phyloP scores from a whole-genome alignment of 2,113 vertebrate species.

The Chauna torquata region DNA sequence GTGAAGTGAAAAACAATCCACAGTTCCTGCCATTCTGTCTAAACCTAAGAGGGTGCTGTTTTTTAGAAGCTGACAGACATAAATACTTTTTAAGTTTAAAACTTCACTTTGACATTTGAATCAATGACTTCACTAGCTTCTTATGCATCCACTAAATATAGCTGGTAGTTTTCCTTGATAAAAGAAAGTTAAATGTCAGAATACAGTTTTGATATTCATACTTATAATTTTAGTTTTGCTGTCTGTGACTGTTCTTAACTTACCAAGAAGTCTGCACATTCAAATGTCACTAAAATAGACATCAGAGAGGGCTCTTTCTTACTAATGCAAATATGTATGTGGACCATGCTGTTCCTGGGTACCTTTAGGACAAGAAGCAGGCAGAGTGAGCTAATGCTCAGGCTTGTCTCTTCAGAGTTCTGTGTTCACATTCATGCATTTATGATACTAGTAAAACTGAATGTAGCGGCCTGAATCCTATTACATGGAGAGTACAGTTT shows the following conservation, averaged over 20 bases:
- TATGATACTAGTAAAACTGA: neutral
- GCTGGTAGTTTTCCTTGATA: neutral
- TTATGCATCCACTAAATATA: neutral
- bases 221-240: neutral
- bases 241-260: neutral
- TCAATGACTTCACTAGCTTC: neutral
- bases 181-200: neutral
- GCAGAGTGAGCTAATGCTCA: neutral
- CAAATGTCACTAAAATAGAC: neutral
- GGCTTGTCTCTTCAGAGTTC: neutral
- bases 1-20: neutral
- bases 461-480: neutral
- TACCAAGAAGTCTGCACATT: neutral
- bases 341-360: neutral
- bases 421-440: neutral
- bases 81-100: neutral
- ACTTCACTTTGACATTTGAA: neutral
- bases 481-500: neutral
- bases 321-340: neutral
- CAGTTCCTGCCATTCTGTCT: neutral
- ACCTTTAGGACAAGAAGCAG: neutral
- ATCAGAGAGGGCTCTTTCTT: neutral
- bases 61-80: neutral
- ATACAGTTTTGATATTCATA: neutral
- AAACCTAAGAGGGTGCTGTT: neutral